Conservation (phyloP, 2,113 vertebrate species). For the Microcebus jonahi region DNA sequence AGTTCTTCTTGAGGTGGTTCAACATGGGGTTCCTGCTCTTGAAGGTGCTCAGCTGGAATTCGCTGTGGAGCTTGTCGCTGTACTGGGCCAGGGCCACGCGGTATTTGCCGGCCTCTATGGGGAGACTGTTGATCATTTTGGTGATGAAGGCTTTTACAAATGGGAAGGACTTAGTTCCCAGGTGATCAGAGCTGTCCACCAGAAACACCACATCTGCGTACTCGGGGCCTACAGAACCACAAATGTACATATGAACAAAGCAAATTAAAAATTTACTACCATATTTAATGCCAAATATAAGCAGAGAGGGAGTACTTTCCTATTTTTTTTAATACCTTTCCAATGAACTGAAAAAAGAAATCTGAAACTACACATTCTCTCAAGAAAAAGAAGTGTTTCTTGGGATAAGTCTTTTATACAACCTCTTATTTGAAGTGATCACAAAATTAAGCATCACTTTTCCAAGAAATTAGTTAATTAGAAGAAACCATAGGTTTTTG, state of each 20-base stretch:
- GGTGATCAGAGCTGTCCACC: slow-evolving; percentile 77
- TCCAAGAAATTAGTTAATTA: background rate
- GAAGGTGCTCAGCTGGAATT: slow-evolving; percentile 77
- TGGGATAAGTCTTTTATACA: background rate
- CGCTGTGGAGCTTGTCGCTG: slow-evolving; percentile 55
- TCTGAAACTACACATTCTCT: background rate
- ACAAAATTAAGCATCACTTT: background rate
- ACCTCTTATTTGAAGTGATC: background rate
- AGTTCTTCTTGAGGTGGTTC: slow-evolving; percentile 79
- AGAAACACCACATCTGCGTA: slow-evolving; percentile 82
- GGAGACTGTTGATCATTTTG: slow-evolving; percentile 72
- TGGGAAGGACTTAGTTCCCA: slow-evolving; percentile 71
- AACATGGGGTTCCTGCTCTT: slow-evolving; percentile 74
- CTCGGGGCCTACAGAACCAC: slow-evolving; percentile 57
- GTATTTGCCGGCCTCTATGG: slow-evolving; percentile 74
- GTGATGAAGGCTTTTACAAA: slow-evolving; percentile 74
- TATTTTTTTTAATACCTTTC: background rate
- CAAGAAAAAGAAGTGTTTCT: background rate
- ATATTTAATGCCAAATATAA: background rate
- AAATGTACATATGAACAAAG: background rate
- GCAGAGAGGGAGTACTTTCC: background rate
- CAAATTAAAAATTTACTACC: background rate
- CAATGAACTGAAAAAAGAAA: background rate
- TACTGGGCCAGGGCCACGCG: slow-evolving; percentile 82
- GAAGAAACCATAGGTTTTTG: background rate